Percentiles rank a stretch among this genome's conserved stretches.
These are phyloP conservation scores for Anguilla pacifica DNA, from an alignment of 2,797 vertebrate species.

Conservation along the genomic window DNA sequence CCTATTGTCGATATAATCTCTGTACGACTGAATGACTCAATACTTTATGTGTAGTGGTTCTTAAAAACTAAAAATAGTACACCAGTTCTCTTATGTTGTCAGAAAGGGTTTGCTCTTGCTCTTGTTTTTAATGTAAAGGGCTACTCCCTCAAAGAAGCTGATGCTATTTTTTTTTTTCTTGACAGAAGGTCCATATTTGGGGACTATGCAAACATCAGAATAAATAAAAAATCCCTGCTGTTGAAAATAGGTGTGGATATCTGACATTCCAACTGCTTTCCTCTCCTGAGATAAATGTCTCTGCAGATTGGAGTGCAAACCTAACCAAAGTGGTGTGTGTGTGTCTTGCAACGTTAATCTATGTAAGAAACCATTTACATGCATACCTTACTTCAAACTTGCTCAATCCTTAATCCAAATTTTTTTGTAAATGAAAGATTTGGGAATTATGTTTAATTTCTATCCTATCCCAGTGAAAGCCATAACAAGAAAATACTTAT, in stretches of 20 bases:
- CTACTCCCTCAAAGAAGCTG: not conserved
- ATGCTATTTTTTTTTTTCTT: not conserved
- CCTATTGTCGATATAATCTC: not conserved
- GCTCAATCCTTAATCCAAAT: not conserved
- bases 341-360: not conserved
- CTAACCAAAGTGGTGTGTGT: not conserved
- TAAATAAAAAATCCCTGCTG: not conserved
- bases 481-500: not conserved
- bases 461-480: not conserved
- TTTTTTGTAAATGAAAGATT: not conserved
- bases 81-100: not conserved
- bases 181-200: not conserved
- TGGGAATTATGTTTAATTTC: not conserved
- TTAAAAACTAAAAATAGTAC: not conserved
- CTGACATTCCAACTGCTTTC: not conserved
- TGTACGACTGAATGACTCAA: not conserved
- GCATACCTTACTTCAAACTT: not conserved
- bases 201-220: not conserved
- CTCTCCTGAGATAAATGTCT: not conserved
- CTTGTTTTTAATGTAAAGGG: not conserved
- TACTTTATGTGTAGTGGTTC: not conserved
- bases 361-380: not conserved
- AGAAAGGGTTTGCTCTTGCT: not conserved
- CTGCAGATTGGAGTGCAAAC: not conserved
- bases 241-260: slow-evolving; percentile 1